A percentile compares a stretch with the other conserved stretches of the same genome.
phyloP scores from a whole-genome alignment of 2,113 vertebrate genomes.

The Hydropotes inermis region DNA sequence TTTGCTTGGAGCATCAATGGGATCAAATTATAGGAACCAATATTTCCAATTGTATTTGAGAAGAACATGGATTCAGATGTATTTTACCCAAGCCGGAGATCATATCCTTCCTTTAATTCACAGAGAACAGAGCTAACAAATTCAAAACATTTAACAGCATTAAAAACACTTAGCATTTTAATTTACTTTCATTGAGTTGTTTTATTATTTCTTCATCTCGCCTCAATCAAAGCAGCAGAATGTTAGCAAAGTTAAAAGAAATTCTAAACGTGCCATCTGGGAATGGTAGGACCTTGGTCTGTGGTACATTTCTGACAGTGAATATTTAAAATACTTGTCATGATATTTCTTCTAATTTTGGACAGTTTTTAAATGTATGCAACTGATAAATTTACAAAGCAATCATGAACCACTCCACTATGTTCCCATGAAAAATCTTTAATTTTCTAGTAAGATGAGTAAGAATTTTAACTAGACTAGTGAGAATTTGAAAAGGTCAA shows the following conservation, averaged over 20 bases:
- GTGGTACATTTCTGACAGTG: not conserved
- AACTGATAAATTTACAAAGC: not conserved
- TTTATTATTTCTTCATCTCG: slow-evolving; percentile 32
- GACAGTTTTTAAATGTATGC: not conserved
- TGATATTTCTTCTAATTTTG: not conserved
- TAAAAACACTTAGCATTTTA: not conserved
- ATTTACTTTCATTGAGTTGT: not conserved
- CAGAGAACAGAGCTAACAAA: not conserved
- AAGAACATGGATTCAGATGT: not conserved
- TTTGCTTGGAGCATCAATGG: not conserved
- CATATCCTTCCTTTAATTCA: not conserved
- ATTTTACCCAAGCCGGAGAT: not conserved
- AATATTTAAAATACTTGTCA: slow-evolving; percentile 5
- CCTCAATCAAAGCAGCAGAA: slow-evolving; percentile 30
- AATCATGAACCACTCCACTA: not conserved
- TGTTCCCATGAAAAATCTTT: slow-evolving; percentile 24
- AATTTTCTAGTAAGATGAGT: not conserved
- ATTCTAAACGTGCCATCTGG: not conserved
- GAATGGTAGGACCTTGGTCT: not conserved
- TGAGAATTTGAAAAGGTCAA: slow-evolving; percentile 5
- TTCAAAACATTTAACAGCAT: not conserved
- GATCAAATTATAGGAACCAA: not conserved
- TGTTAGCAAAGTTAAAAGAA: slow-evolving; percentile 18
- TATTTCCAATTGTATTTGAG: not conserved
- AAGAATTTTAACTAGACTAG: not conserved